Conservation (phyloP, 2,113 vertebrate genomes). For the Prietella phreatophila region DNA sequence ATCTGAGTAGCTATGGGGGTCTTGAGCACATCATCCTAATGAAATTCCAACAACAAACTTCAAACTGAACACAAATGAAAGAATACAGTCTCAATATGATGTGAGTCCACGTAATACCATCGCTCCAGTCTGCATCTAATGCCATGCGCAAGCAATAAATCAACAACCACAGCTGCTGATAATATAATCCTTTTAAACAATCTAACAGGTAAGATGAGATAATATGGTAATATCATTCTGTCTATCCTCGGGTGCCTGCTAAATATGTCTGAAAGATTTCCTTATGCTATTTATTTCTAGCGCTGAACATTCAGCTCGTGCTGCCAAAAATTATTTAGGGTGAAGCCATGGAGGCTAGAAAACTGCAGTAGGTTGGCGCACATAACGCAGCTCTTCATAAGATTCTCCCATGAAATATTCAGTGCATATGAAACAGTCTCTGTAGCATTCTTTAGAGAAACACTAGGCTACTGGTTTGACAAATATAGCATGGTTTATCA, state of each 20-base stretch:
- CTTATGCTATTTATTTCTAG: slow-evolving; percentile 1
- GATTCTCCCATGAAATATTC: slow-evolving; percentile 5
- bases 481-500: not conserved
- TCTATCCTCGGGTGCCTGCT: not conserved
- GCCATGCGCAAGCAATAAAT: not conserved
- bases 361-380: not conserved
- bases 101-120: not conserved
- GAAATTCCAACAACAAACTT: not conserved
- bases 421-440: not conserved
- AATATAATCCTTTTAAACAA: not conserved
- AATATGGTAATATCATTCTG: not conserved
- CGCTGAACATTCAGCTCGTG: not conserved
- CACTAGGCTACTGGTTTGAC: too few species aligned
- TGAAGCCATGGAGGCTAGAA: not conserved
- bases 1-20: not conserved
- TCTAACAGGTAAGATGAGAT: not conserved
- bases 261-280: not conserved
- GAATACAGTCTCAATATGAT: not conserved
- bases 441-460: not conserved
- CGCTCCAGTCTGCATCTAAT: not conserved
- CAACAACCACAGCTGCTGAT: not conserved
- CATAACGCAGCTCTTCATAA: not conserved
- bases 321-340: slow-evolving; percentile 2
- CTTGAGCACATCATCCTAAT: not conserved
- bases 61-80: not conserved